A percentile compares a stretch with the other conserved stretches of the same genome.
These are phyloP conservation scores for Harmothoe impar DNA, from an alignment of 2,888 invertebrate species.

Conservation along the genomic window DNA sequence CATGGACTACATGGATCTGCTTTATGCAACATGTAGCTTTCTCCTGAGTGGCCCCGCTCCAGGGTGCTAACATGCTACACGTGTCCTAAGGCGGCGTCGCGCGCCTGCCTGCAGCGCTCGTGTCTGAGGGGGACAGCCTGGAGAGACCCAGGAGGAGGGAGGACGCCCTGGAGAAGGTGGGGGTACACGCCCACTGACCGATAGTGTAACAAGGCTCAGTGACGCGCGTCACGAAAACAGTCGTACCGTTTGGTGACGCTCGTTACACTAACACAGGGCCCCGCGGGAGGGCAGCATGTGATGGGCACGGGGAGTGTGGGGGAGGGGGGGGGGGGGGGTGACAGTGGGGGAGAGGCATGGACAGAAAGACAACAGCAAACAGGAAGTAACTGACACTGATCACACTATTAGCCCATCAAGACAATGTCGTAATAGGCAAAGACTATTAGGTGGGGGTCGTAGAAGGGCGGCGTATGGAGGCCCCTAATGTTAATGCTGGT, in stretches of 20 bases:
- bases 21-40: constrained; percentile 7
- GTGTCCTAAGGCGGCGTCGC: constrained; percentile 5
- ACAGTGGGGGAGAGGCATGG: background rate
- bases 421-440: no score
- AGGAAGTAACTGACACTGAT: no score
- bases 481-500: no score
- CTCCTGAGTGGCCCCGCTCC: background rate
- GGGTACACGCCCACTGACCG: background rate
- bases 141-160: background rate
- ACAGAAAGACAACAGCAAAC: no score
- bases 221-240: background rate
- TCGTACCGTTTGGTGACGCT: background rate
- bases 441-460: no score
- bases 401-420: no score
- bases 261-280: constrained; percentile 38
- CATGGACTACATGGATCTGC: no score
- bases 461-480: no score
- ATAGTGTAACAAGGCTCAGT: constrained; percentile 35
- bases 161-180: background rate
- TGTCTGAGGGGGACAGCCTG: background rate
- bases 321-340: background rate
- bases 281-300: background rate
- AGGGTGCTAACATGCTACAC: constrained; percentile 19
- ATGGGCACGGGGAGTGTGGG: background rate
- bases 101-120: background rate